Percentiles rank a stretch among this genome's conserved stretches.
Evolutionary conservation across 2,797 vertebrate species (phyloP).

Genomic region (Ciconia nigra): DNA sequence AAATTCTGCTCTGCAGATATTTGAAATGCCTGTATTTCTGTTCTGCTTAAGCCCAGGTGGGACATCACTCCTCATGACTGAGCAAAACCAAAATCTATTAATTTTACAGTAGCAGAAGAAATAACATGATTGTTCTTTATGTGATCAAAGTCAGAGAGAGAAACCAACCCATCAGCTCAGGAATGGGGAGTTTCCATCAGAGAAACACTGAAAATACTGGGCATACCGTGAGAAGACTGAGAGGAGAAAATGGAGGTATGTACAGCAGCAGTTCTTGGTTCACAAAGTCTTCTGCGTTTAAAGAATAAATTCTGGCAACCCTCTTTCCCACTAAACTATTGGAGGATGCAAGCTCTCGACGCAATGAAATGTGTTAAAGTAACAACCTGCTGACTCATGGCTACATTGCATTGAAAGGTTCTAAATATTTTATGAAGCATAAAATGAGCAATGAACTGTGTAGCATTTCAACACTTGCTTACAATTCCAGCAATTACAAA

Average conservation of each 20-base stretch:
- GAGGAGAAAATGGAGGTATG: background rate
- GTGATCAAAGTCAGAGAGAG: background rate
- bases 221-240: background rate
- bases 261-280: background rate
- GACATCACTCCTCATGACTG: background rate
- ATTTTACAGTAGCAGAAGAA: background rate
- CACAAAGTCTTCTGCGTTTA: background rate
- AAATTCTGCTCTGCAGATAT: background rate
- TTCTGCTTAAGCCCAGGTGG: background rate
- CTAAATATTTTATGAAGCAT: slow-evolving; percentile 62
- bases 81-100: background rate
- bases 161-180: background rate
- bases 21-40: background rate
- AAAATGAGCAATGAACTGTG: slow-evolving; percentile 46
- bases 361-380: background rate
- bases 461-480: slow-evolving; percentile 31
- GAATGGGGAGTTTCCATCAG: background rate
- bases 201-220: background rate
- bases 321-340: background rate
- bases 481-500: background rate
- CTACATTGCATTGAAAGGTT: background rate
- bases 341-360: background rate
- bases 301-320: background rate
- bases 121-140: background rate
- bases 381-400: slow-evolving; percentile 47